Evolutionary conservation across 2,888 invertebrate species (phyloP), one percentile per base, ranked within the genome.

Genomic region (Lymantria monacha): DNA sequence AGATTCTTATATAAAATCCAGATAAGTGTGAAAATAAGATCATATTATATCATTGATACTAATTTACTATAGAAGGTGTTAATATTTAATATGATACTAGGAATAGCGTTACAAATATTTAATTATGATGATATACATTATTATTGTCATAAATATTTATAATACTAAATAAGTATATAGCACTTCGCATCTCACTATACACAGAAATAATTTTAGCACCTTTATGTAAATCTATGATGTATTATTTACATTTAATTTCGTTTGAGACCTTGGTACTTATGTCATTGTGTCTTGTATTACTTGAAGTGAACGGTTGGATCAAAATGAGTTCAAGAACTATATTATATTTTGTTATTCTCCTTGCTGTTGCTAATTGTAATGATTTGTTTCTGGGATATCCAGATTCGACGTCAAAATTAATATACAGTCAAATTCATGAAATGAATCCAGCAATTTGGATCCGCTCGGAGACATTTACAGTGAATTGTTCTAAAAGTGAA

Each of bases 391-490:
- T 71, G 8, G 86, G 87, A 0, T 87, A 80, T 53, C 80, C 81
- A 0, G 87, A 85, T 59, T n/a, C 66, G 8, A 61, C 74, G 0
- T 79, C 87, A 0, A 83, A 78, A 53, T 52, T 86, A 47, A 81
- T 89, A 7, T 88, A 85, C 57, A 83, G 75, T 48, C 80, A 82
- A 59, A 79, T 86, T 1, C 83, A 87, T 48, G 82, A 87, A 63
- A 81, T 83, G 36, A 81, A 82, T 53, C 87, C 86, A 0, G 85
- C 87, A 0, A 55, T 83, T 43, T 87, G 87, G 87, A 61, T 79
- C 0, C 67, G 84, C 42, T 74, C 79, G 5, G 82, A 85, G 0
- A 74, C 66, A 0, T 66, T 87, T 9, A 81, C 77, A 0, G 83
- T 87, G 38, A 83, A 81, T 48, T 81, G 79, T 72, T 74, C 85